Percentiles rank a stretch among this genome's conserved stretches.
phyloP scores from a whole-genome alignment of 2,888 invertebrate species.

The Lithophane ornitopus region DNA sequence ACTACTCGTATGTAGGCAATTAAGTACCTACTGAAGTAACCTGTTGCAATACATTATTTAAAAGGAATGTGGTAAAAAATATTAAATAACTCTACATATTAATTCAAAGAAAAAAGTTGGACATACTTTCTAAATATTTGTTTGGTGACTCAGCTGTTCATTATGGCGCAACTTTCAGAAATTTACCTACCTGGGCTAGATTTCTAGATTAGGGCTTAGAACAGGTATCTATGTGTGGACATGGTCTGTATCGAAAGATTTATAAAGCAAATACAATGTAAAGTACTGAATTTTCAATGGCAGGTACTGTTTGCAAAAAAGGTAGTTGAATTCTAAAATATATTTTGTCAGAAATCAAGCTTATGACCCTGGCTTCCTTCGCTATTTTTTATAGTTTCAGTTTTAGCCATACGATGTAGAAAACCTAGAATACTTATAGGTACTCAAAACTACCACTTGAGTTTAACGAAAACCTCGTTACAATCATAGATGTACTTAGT shows the following conservation, averaged over 20 bases:
- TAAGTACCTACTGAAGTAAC: background rate
- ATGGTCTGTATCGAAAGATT: background rate
- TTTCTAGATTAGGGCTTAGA: background rate
- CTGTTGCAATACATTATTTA: background rate
- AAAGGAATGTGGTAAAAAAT: background rate
- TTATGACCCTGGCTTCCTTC: background rate
- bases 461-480: background rate
- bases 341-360: background rate
- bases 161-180: slow-evolving; percentile 5
- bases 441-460: background rate
- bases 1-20: background rate
- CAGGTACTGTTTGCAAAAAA: background rate
- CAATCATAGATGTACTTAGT: background rate
- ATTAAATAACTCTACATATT: background rate
- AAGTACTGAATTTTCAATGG: no score
- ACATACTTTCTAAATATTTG: background rate
- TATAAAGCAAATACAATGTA: background rate
- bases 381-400: background rate
- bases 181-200: background rate
- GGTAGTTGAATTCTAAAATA: background rate
- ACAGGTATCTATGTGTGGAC: background rate
- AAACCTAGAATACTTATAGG: background rate
- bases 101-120: slow-evolving; percentile 10
- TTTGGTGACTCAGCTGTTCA: slow-evolving; percentile 30
- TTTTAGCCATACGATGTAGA: background rate